These are phyloP conservation scores for Hydractinia echinata DNA, from an alignment of 30 jellyfish, hydroid and myxozoan species.

Conservation along the genomic window DNA sequence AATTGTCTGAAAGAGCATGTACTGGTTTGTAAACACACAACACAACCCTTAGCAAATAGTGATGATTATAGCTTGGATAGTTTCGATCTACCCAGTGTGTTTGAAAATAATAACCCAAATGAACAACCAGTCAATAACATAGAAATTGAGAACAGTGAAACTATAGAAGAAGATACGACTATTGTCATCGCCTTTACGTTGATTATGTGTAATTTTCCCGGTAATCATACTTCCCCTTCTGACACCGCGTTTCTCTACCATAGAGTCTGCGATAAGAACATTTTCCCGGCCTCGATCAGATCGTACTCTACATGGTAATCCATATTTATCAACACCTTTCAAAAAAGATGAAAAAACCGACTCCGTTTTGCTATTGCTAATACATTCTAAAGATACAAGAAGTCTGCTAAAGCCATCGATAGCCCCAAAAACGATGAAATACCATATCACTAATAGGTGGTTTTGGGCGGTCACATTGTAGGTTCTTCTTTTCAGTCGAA, in stretches of 20 bases:
- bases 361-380: slow-evolving; percentile 28
- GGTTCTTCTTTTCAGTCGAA: slow-evolving; percentile 28
- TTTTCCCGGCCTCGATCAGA: slow-evolving; percentile 25
- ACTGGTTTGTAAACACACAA: neutral
- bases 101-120: too few relatives aligned
- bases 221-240: slow-evolving; percentile 41
- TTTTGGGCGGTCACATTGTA: slow-evolving; percentile 51
- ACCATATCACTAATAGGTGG: neutral
- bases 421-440: slow-evolving; percentile 23
- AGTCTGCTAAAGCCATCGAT: slow-evolving; percentile 51
- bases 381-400: slow-evolving; percentile 32
- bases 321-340: too few relatives aligned
- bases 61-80: neutral
- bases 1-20: neutral
- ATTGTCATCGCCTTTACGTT: slow-evolving; percentile 17
- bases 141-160: too few relatives aligned
- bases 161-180: too few relatives aligned
- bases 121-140: too few relatives aligned
- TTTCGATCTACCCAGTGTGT: neutral
- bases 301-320: too few relatives aligned
- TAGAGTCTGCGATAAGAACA: slow-evolving; percentile 31
- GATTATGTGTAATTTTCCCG: slow-evolving; percentile 30
- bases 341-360: neutral
- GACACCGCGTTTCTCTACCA: slow-evolving; percentile 34
- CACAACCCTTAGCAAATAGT: neutral